phyloP scores from a whole-genome alignment of 1,140 invertebrate species.

The Dendrolimus punctatus region DNA sequence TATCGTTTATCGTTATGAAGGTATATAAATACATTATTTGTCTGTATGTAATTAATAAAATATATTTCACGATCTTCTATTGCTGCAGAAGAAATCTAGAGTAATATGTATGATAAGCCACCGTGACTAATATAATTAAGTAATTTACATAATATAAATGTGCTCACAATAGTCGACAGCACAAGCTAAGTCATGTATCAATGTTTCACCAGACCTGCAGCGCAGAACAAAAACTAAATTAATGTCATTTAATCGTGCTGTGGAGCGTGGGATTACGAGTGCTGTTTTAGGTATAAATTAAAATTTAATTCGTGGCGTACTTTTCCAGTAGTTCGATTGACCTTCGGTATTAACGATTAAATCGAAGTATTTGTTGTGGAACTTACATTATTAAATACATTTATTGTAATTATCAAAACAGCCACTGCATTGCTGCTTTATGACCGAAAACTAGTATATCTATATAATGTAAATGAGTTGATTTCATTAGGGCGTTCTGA shows the following conservation, averaged over 20 bases:
- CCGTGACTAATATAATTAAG: no score
- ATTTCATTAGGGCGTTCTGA: no score
- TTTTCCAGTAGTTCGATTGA: constrained; percentile 46
- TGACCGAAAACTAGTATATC: no score
- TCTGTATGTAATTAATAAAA: no score
- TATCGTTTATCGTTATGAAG: no score
- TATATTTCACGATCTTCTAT: no score
- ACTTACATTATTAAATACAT: constrained; percentile 29
- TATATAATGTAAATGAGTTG: no score
- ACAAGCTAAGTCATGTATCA: background rate
- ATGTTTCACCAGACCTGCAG: constrained; percentile 12
- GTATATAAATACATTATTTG: no score
- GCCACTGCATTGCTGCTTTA: no score
- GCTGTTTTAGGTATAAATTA: constrained; percentile 56
- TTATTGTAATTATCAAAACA: constrained; percentile 7
- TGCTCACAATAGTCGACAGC: background rate
- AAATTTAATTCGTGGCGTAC: constrained; percentile 53
- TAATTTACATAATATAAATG: background rate
- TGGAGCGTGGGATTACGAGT: constrained; percentile 57
- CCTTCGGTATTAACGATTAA: constrained; percentile 53
- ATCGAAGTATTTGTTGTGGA: constrained; percentile 44
- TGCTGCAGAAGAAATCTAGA: no score
- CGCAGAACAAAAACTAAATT: constrained; percentile 41
- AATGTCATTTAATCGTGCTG: constrained; percentile 49
- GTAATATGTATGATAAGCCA: no score